Evolutionary conservation across 2,888 invertebrate species (phyloP).

Genomic region (Cryptophagus acutangulus): DNA sequence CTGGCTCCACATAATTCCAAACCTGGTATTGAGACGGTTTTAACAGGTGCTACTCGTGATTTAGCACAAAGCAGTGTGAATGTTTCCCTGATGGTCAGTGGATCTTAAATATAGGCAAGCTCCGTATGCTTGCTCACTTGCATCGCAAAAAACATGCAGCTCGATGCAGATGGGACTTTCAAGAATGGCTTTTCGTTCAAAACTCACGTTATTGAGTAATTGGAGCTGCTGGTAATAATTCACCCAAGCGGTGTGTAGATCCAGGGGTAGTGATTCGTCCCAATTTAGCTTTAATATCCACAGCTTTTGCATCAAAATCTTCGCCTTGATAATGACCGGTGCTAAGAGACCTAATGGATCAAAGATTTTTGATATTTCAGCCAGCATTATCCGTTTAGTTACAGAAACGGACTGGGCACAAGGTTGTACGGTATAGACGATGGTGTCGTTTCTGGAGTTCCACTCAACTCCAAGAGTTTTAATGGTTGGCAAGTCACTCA

Average conservation of each 20-base stretch:
- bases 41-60: slow-evolving; percentile 31
- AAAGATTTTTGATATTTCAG: slow-evolving; percentile 15
- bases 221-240: not conserved
- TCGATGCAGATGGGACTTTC: slow-evolving; percentile 3
- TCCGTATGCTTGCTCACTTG: slow-evolving; percentile 20
- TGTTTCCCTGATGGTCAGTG: slow-evolving; percentile 7
- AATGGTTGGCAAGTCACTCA: too few relatives aligned
- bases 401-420: not conserved
- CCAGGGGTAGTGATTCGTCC: too few relatives aligned
- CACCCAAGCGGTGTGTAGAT: slow-evolving; percentile 4
- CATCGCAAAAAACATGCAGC: slow-evolving; percentile 25
- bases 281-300: slow-evolving; percentile 15
- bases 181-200: slow-evolving; percentile 9
- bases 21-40: slow-evolving; percentile 24
- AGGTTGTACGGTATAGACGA: not conserved
- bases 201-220: too few relatives aligned
- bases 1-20: slow-evolving; percentile 30
- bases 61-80: slow-evolving; percentile 24
- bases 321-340: slow-evolving; percentile 13
- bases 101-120: slow-evolving; percentile 18
- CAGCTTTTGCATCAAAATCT: slow-evolving; percentile 18
- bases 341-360: slow-evolving; percentile 19
- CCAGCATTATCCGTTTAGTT: slow-evolving; percentile 13
- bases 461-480: too few relatives aligned
- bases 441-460: too few relatives aligned